Evolutionary conservation across 2,888 invertebrate genomes (phyloP), one percentile per base, ranked within the genome.

Genomic region (Volucella zonaria): DNA sequence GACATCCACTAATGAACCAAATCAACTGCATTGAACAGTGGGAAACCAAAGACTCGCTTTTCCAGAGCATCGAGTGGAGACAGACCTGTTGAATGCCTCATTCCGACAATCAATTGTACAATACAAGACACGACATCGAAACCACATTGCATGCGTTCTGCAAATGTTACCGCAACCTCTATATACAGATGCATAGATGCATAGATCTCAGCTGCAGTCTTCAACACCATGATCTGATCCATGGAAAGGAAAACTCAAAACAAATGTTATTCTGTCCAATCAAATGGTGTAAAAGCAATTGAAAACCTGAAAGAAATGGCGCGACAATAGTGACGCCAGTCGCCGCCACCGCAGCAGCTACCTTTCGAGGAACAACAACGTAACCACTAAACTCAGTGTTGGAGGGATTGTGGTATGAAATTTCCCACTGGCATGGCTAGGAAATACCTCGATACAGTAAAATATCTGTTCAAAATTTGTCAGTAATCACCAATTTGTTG

Each of bases 301-400:
- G 54, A 64, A 58, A 82, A 82, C 77, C 76, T 54, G 82, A 77
- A 75, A 64, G 38, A 75, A 70, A 75, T 45, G 68, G 62, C 45
- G 47, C 59, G 18, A 43, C 14, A 43, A 52, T 31, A 31, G 38
- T 18, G 10, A 38, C 40, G 15, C 10, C 18, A 2, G 51, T 15
- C 9, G n/a, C 51, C 66, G 15, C 38, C 15, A 23, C 18, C 54
- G 12, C 14, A 15, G 38, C 18, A 12, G 61, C 54, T 15, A 23
- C 42, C 45, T 45, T 45, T 45, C 6, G 23, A 12, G 54, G 38
- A 54, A 51, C 18, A 23, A 11, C 9, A 47, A 14, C 38, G 49
- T 59, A 52, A 62, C 73, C 8, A 43, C 31, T 73, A 52, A 62
- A 73, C 73, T 70, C 58, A 31, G 31, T 31, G 31, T 31, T 31